Base-by-base conservation (phyloP, 1,140 invertebrate genomes). In the Antheraea mylitta region DNA sequence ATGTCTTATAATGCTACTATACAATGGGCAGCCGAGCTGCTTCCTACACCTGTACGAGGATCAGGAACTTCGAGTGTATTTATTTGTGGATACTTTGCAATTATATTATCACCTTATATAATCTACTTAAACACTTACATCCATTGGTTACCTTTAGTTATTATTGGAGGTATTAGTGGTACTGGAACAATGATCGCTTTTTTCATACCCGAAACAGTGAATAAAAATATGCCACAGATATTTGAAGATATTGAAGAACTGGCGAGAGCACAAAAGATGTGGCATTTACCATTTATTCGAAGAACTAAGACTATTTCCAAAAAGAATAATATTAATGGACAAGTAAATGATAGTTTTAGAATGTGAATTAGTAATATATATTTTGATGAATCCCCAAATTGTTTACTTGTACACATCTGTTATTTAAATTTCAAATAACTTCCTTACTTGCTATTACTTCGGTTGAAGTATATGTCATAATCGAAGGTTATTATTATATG, bases 191-290 rank as follows among this genome's bases (percentile, higher is more conserved):
- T 95, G 16, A 92, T 94, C 16, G 95, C 95, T 19, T 86, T 97
- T 7, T 90, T 95, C 30, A 89, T 97, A 59, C 96, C 96, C 0
- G 96, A 97, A 91, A 97, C 96, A 0, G 93, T 96, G 18, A 94
- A 95, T 70, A 94, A 94, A 72, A 94, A 96, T 74, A 90, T 97
- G 77, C 96, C 96, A 18, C 95, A 97, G 87, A 96, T 95, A 4
- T 93, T 96, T 74, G 94, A 95, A 74, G 96, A 96, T 82, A 95
- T 95, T 3, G 96, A 96, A 82, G 85, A 71, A 38, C 38, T 89
- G 6, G 37, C 64, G 4, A 66, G 36, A 13, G 68, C 66, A 9
- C 69, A 71, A 18, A 68, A 38, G 2, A 19, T 69, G 18, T 69
- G 68, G 59, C 22, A 68, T 18, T 11, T 68, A 7, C 67, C 67